Conservation (phyloP, 2,113 vertebrate genomes). For the Anolis sagrei region DNA sequence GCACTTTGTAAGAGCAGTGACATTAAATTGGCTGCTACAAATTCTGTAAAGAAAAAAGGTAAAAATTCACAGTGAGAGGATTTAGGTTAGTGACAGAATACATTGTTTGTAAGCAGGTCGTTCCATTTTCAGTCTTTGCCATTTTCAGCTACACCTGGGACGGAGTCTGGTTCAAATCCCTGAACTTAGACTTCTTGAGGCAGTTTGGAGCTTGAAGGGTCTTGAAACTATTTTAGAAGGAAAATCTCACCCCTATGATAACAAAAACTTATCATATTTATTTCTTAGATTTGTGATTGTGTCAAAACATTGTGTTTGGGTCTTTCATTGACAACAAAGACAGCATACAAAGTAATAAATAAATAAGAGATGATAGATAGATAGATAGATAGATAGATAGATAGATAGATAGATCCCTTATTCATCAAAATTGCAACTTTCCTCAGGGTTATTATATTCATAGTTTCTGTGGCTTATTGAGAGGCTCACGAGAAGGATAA, state of each 20-base stretch:
- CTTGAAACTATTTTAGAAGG: neutral
- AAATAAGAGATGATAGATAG: too few relatives aligned
- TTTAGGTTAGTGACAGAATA: neutral
- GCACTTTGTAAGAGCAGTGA: neutral
- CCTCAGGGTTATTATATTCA: too few relatives aligned
- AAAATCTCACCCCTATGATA: neutral
- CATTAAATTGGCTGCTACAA: neutral
- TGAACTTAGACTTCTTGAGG: neutral
- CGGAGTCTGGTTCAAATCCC: neutral
- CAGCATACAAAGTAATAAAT: too few relatives aligned
- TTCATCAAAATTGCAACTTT: too few relatives aligned
- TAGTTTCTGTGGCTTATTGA: too few relatives aligned
- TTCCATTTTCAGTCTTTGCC: neutral
- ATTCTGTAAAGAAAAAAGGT: neutral
- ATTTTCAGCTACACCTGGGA: neutral
- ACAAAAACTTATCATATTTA: neutral
- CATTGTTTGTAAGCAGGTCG: neutral
- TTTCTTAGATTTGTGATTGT: neutral
- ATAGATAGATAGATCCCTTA: too few relatives aligned
- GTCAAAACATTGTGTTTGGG: too few relatives aligned
- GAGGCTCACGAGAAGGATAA: too few relatives aligned
- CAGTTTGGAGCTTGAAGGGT: neutral
- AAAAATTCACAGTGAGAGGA: neutral
- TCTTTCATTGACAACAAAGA: too few relatives aligned
- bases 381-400: too few relatives aligned